Conservation (phyloP, 2,888 invertebrate genomes). For the Onchidella celtica region DNA sequence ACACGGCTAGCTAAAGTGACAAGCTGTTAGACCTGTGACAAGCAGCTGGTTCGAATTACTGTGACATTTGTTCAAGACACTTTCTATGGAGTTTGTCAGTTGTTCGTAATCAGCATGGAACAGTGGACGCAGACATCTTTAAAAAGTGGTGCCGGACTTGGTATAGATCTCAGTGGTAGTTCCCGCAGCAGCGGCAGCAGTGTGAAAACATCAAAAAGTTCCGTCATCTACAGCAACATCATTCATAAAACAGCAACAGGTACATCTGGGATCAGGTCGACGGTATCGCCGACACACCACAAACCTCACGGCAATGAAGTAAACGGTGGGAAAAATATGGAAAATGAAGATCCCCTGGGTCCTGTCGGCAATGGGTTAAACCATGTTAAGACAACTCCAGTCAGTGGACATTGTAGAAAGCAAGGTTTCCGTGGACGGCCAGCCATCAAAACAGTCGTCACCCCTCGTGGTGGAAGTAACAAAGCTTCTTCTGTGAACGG, state of each 20-base stretch:
- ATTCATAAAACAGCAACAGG: background rate
- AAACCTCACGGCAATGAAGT: background rate
- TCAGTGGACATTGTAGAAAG: background rate
- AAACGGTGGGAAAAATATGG: background rate
- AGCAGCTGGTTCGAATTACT: no score
- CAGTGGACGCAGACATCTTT: constrained; percentile 23
- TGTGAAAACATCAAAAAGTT: background rate
- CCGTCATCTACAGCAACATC: background rate
- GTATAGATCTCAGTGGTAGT: background rate
- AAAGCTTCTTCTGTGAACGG: no score
- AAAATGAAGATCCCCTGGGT: background rate
- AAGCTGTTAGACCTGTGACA: no score
- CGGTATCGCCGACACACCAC: background rate
- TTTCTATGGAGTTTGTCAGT: no score
- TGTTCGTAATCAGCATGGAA: background rate
- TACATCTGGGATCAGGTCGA: background rate
- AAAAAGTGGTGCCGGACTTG: constrained; percentile 19
- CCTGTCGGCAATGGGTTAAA: background rate
- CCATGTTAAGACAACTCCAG: background rate
- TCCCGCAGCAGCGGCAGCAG: background rate
- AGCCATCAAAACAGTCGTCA: background rate
- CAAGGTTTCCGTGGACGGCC: background rate
- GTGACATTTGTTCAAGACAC: no score
- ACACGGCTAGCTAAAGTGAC: no score
- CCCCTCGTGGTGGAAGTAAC: background rate